phyloP scores from a whole-genome alignment of 2,797 vertebrate genomes.

The Eurystomus glaucurus region DNA sequence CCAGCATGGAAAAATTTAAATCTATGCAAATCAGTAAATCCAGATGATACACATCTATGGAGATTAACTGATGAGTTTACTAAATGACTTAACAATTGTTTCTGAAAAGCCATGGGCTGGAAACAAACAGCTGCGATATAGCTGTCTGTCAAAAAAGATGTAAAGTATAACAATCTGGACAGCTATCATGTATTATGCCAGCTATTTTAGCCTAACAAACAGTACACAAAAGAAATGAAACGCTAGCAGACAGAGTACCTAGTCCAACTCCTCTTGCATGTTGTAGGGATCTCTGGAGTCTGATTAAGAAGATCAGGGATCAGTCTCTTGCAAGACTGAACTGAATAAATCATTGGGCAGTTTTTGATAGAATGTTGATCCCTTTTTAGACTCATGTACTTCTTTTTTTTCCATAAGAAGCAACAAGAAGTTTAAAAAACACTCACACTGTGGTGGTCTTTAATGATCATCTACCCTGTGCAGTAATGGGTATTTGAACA shows the following conservation, averaged over 20 bases:
- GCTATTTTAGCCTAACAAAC: constrained; percentile 4
- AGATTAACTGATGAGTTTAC: constrained; percentile 64
- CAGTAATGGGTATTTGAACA: not conserved
- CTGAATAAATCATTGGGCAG: not conserved
- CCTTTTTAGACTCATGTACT: not conserved
- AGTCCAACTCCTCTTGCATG: not conserved
- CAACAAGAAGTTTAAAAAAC: not conserved
- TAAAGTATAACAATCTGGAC: constrained; percentile 41
- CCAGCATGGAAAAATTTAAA: not conserved
- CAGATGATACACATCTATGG: constrained; percentile 57
- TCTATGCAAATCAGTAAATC: constrained; percentile 49
- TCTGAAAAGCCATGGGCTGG: constrained; percentile 43
- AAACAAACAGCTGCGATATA: constrained; percentile 56
- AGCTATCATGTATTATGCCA: not conserved
- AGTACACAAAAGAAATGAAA: not conserved
- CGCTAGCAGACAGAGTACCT: not conserved
- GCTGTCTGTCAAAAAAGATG: constrained; percentile 34
- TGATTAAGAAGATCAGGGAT: not conserved
- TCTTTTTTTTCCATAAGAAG: not conserved
- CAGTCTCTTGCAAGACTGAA: not conserved
- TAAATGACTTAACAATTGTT: constrained; percentile 63
- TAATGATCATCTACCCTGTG: not conserved
- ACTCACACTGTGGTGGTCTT: not conserved
- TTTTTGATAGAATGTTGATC: not conserved
- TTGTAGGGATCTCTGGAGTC: not conserved